A percentile compares a stretch with the other conserved stretches of the same genome.
phyloP scores from a whole-genome alignment of 2,888 invertebrate genomes.

The Orthosia incerta region DNA sequence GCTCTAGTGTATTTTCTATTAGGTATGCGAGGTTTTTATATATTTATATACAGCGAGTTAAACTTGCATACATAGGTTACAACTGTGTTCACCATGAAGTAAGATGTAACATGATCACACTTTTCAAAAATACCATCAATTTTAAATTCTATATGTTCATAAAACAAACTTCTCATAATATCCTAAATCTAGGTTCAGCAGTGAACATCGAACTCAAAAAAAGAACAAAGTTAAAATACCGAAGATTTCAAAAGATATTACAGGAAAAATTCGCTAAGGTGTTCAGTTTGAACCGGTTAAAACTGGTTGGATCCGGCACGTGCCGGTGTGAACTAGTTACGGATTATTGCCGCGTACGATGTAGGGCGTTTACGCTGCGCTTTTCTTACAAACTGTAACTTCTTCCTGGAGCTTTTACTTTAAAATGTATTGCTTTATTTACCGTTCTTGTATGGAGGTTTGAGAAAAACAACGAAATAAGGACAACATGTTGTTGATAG shows the following conservation, averaged over 20 bases:
- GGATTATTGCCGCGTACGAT: constrained; percentile 53
- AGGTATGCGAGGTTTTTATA: too few relatives aligned
- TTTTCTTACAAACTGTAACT: constrained; percentile 45
- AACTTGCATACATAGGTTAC: too few relatives aligned
- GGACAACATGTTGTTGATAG: background rate
- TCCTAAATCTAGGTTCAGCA: background rate
- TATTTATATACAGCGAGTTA: too few relatives aligned
- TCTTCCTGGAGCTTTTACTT: constrained; percentile 27
- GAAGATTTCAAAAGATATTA: constrained; percentile 24
- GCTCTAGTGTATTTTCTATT: too few relatives aligned
- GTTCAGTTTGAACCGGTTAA: constrained; percentile 44
- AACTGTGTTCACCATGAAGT: too few relatives aligned
- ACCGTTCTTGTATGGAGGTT: background rate
- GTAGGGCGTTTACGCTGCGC: constrained; percentile 29
- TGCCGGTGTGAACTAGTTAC: constrained; percentile 63
- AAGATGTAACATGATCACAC: background rate
- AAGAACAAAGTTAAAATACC: constrained; percentile 9
- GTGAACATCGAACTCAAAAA: background rate
- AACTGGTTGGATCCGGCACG: constrained; percentile 51
- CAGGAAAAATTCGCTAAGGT: constrained; percentile 25
- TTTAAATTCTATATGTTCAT: background rate
- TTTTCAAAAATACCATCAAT: too few relatives aligned
- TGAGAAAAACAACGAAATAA: constrained; percentile 15
- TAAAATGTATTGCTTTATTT: constrained; percentile 49
- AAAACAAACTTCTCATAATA: background rate